Base-by-base conservation (phyloP, 2,113 vertebrate species). In the Peromyscus californicus region DNA sequence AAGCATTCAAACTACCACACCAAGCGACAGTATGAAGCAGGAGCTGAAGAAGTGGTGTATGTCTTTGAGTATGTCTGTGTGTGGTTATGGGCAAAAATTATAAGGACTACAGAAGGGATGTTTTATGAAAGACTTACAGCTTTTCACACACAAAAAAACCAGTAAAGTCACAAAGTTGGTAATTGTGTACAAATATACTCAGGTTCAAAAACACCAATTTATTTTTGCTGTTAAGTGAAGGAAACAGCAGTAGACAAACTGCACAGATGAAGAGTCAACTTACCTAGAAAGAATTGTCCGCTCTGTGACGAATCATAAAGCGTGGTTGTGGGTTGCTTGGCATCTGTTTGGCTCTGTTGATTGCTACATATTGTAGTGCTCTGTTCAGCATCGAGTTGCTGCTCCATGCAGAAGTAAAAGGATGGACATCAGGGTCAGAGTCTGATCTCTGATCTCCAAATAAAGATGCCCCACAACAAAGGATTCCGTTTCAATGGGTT, bases 281-380 rank as follows among this genome's bases (percentile, higher is more conserved):
- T 13, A 2, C 67, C 82, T 79, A 82, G 83, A 92, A 96, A 95
- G 61, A 94, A 89, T 79, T 91, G 42, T 67, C 85, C 95, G 84
- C 95, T 89, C 12, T 78, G 93, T 96, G 92, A 96, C 78, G 96
- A 92, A 84, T 95, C 76, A 91, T 42, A 48, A 96, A 59, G n/a
- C 36, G 17, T 65, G 33, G 67, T 36, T 63, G 2, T 94, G 69
- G 83, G 63, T 83, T 39, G 13, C 78, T 93, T 54, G 45, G 45
- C 85, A 36, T 19, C 0, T 54, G 91, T 16, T 36, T 82, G 39
- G 29, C n/a, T 69, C 82, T 69, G 6, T 7, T 31, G 31, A 13
- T 59, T 59, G 10, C 22, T 36, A 7, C 5, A 42, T 1, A 1
- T 9, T 3, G 31, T 11, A 45, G 48, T n/a, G 36, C 61, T 54